Base-by-base conservation (phyloP, 1,140 invertebrate species). In the Mylabris phalerata region DNA sequence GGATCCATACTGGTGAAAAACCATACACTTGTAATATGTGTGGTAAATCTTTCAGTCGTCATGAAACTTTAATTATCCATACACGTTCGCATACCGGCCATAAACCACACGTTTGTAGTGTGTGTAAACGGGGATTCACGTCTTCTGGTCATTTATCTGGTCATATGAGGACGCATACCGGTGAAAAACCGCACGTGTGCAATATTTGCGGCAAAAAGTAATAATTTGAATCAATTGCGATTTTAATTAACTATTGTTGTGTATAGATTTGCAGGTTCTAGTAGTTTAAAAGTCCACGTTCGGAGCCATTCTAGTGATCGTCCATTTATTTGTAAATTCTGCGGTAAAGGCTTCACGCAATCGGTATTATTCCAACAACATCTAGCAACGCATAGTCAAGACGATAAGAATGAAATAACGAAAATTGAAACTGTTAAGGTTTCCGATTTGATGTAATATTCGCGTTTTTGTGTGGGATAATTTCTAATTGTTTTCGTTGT, bases 281-380 rank as follows among this genome's bases (percentile, higher is more conserved):
- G 66, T 50, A 74, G 73, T 55, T 63, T 75, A 45, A 75, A 75
- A 59, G 66, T 68, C 9, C 71, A 73, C 45, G 62, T 73, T 61
- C 61, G 65, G 24, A 48, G 56, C 38, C 70, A 73, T 59, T 58
- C 57, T 48, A 84, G 89, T 2, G 86, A 92, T 61, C 77, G 89
- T 32, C 89, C 90, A 0, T 93, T 87, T 69, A 82, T 84, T 24
- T 96, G 93, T 71, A 83, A 84, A 27, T 81, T 88, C 24, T 96
- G 93, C 67, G 87, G 85, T 11, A 87, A 88, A 64, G 78, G 82
- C 0, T 89, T 88, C 65, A 80, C 79, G 1, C 83, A 84, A 65
- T 79, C 79, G 3, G 78, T 79, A 0, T 81, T 77, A 3, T 66
- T 85, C 5, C 82, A 83, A 52, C 79, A 79, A 27, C 83, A 86